These are phyloP conservation scores for Triplophysa rosa DNA, from an alignment of 2,113 vertebrate species.

Conservation along the genomic window DNA sequence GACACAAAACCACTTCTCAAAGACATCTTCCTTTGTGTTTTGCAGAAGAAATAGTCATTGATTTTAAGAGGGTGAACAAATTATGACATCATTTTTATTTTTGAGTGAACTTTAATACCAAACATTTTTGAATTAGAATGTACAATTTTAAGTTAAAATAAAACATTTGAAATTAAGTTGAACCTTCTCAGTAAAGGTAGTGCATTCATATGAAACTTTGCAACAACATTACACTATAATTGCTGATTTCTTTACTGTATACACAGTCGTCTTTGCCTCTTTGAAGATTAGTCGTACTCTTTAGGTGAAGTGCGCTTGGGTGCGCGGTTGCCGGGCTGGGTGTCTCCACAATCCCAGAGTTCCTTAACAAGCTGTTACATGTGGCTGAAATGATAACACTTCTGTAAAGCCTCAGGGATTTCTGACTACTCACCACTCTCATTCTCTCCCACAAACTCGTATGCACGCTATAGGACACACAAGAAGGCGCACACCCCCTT, in stretches of 20 bases:
- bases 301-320: slow-evolving; percentile 1
- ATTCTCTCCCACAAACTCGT: slow-evolving; percentile 9
- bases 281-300: neutral
- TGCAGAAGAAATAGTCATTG: too few relatives aligned
- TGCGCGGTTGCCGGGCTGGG: neutral
- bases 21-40: too few relatives aligned
- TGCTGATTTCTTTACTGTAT: neutral
- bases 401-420: slow-evolving; percentile 30
- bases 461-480: slow-evolving; percentile 2
- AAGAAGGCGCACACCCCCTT: slow-evolving; percentile 28
- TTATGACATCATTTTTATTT: too few relatives aligned
- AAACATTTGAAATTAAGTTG: too few relatives aligned
- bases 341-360: neutral
- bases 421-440: slow-evolving; percentile 31
- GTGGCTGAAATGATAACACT: slow-evolving; percentile 27
- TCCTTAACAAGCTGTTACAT: slow-evolving; percentile 39
- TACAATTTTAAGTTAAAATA: too few relatives aligned
- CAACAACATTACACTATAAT: slow-evolving; percentile 12
- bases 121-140: too few relatives aligned
- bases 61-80: too few relatives aligned
- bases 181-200: neutral
- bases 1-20: too few relatives aligned
- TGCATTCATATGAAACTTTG: neutral
- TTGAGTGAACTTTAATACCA: too few relatives aligned
- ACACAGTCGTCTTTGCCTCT: neutral